Conservation (phyloP, 2,888 invertebrate species). For the Cabera pusaria region DNA sequence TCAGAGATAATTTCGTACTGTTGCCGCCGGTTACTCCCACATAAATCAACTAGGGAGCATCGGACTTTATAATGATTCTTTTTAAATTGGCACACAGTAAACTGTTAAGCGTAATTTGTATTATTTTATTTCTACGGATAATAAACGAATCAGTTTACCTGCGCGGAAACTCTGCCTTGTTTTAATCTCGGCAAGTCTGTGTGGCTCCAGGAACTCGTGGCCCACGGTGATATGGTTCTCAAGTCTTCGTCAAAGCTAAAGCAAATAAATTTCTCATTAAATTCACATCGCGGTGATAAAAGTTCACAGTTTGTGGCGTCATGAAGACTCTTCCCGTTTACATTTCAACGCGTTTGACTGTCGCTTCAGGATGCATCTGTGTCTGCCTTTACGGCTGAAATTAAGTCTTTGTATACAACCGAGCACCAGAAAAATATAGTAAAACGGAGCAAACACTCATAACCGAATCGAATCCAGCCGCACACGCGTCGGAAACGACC, state of each 20-base stretch:
- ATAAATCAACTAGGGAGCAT: slow-evolving; percentile 21
- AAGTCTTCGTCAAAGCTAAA: slow-evolving; percentile 85
- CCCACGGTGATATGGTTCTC: slow-evolving; percentile 88
- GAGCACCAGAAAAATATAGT: slow-evolving; percentile 29
- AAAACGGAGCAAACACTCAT: slow-evolving; percentile 36
- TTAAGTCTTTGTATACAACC: slow-evolving; percentile 26
- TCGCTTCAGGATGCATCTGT: slow-evolving; percentile 24
- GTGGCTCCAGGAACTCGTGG: slow-evolving; percentile 90
- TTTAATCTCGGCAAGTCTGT: slow-evolving; percentile 89
- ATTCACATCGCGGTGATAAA: slow-evolving; percentile 15
- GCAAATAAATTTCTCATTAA: slow-evolving; percentile 30
- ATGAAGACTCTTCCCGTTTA: slow-evolving; percentile 12
- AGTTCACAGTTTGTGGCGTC: slow-evolving; percentile 6
- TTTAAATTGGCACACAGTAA: too few relatives aligned
- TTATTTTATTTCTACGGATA: too few relatives aligned
- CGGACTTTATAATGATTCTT: slow-evolving; percentile 7
- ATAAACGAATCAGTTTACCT: slow-evolving; percentile 81
- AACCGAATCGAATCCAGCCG: slow-evolving; percentile 41
- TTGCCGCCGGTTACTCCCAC: slow-evolving; percentile 20
- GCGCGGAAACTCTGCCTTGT: slow-evolving; percentile 90
- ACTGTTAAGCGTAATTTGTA: too few relatives aligned
- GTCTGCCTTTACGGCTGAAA: slow-evolving; percentile 23
- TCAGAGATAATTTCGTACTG: slow-evolving; percentile 32
- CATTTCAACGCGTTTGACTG: slow-evolving; percentile 18
- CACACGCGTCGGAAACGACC: slow-evolving; percentile 42